These are phyloP conservation scores for Microcebus lehilahytsara DNA, from an alignment of 2,113 vertebrate genomes.

Conservation along the genomic window DNA sequence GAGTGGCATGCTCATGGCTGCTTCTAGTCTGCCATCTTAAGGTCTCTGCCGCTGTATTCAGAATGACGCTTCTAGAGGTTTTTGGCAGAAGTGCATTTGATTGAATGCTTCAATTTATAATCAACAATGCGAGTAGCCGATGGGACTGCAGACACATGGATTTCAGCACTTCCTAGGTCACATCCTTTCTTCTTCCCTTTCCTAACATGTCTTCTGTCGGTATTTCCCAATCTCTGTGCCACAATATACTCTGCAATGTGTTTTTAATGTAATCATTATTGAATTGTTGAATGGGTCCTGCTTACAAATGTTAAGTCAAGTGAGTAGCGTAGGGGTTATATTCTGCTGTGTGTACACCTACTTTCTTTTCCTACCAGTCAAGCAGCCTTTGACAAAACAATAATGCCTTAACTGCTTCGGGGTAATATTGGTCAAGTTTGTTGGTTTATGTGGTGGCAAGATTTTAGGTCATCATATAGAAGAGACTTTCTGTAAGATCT, in stretches of 20 bases:
- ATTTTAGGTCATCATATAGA: not conserved
- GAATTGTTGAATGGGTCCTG: not conserved
- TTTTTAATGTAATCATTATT: not conserved
- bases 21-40: too few species aligned
- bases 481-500: slow-evolving; percentile 17
- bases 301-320: not conserved
- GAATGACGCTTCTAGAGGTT: not conserved
- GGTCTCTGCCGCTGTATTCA: not conserved
- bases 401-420: not conserved
- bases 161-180: not conserved
- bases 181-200: not conserved
- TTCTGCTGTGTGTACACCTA: not conserved
- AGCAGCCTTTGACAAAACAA: not conserved
- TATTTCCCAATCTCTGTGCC: not conserved
- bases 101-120: not conserved
- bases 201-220: not conserved
- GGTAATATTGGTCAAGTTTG: not conserved
- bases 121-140: not conserved
- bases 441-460: not conserved
- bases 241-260: not conserved
- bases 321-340: not conserved
- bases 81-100: not conserved
- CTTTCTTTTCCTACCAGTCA: not conserved
- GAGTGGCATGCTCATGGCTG: too few species aligned
- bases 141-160: fast-evolving